Conservation (phyloP, 2,797 vertebrate species). For the Pseudochromis fuscus region DNA sequence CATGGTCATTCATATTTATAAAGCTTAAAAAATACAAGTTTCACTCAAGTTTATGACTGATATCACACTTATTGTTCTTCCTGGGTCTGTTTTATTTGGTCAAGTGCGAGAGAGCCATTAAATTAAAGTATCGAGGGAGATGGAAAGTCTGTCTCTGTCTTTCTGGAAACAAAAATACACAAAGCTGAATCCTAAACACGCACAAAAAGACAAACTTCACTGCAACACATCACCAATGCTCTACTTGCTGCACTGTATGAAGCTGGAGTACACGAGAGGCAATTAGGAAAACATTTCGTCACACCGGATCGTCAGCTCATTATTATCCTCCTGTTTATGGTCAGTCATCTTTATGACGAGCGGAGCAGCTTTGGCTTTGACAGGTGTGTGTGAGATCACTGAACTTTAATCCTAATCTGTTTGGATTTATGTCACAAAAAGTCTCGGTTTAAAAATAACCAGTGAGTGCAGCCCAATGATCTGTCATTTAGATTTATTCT, state of each 20-base stretch:
- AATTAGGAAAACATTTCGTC: slow-evolving; percentile 11
- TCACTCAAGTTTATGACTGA: slow-evolving; percentile 23
- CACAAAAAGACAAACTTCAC: not conserved
- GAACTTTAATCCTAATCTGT: slow-evolving; percentile 33
- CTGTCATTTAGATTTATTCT: slow-evolving; percentile 57
- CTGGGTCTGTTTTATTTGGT: slow-evolving; percentile 39
- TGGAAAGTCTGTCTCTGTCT: not conserved
- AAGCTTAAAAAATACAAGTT: slow-evolving; percentile 25
- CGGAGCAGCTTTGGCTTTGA: slow-evolving; percentile 9
- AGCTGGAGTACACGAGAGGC: too few species aligned
- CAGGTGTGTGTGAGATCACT: slow-evolving; percentile 25
- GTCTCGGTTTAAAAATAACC: slow-evolving; percentile 36
- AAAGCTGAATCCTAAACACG: not conserved
- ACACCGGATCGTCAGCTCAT: slow-evolving; percentile 4
- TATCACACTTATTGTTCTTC: slow-evolving; percentile 21
- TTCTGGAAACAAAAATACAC: not conserved
- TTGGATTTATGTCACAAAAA: slow-evolving; percentile 47
- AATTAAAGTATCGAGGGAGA: not conserved
- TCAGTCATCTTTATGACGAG: slow-evolving; percentile 17
- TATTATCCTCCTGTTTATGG: slow-evolving; percentile 12
- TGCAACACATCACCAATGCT: not conserved
- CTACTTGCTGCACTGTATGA: not conserved
- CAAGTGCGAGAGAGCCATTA: slow-evolving; percentile 12
- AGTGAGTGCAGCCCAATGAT: slow-evolving; percentile 25
- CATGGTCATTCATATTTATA: slow-evolving; percentile 61